These are phyloP conservation scores for Troilus luridus DNA, from an alignment of 2,888 invertebrate species.

Conservation along the genomic window DNA sequence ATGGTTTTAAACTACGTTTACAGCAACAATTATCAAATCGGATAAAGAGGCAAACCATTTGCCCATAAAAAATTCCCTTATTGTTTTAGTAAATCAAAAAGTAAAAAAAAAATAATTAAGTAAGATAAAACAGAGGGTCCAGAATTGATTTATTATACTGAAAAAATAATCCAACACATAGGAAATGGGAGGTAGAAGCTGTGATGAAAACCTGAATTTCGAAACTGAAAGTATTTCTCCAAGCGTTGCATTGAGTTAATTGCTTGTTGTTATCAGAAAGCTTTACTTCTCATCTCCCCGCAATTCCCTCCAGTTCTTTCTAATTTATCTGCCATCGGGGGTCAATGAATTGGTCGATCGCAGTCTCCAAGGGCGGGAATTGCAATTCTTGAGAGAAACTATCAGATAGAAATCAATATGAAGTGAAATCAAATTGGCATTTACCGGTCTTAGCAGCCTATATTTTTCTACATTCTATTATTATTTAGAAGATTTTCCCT, in stretches of 20 bases:
- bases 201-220: not conserved
- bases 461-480: not conserved
- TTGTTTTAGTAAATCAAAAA: too few species aligned
- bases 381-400: not conserved
- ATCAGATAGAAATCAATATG: not conserved
- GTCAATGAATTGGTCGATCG: not conserved
- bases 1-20: too few species aligned
- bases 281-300: not conserved
- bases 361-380: not conserved
- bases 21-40: too few species aligned
- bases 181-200: not conserved
- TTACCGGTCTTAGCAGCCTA: not conserved
- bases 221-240: conserved; percentile 34
- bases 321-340: conserved; percentile 8
- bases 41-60: too few species aligned
- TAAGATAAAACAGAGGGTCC: too few species aligned
- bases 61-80: too few species aligned
- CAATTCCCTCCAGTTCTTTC: not conserved
- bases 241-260: conserved; percentile 6
- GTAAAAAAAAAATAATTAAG: too few species aligned
- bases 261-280: not conserved
- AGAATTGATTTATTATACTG: not conserved
- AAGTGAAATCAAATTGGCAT: not conserved
- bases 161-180: not conserved
- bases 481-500: too few species aligned